phyloP scores from a whole-genome alignment of 2,888 invertebrate species.

The Oxyteleia sp. region DNA sequence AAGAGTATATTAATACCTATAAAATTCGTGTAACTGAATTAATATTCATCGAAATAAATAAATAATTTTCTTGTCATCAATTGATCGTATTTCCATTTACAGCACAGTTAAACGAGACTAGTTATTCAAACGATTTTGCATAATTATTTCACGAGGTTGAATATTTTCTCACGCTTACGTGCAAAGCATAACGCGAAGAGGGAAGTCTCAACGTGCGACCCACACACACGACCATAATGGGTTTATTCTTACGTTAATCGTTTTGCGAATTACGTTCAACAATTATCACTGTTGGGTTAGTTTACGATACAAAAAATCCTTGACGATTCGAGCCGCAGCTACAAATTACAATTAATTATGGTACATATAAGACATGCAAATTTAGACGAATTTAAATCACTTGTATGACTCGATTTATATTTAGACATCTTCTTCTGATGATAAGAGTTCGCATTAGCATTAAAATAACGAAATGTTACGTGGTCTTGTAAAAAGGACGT shows the following conservation, averaged over 20 bases:
- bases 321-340: conserved; percentile 6
- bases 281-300: conserved; percentile 50
- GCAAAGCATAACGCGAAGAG: conserved; percentile 59
- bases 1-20: too few relatives aligned
- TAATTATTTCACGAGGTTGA: conserved; percentile 69
- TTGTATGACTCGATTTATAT: not conserved
- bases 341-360: conserved; percentile 5
- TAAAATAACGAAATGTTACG: too few relatives aligned
- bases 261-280: conserved; percentile 53
- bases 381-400: not conserved
- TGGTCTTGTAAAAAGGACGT: too few relatives aligned
- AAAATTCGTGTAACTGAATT: conserved; percentile 11
- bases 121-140: conserved; percentile 64
- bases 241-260: conserved; percentile 58
- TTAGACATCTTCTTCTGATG: not conserved
- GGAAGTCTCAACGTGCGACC: conserved; percentile 70
- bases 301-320: conserved; percentile 47
- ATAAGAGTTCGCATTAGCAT: not conserved
- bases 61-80: conserved; percentile 12
- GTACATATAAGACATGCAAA: not conserved
- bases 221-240: conserved; percentile 61
- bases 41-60: conserved; percentile 24
- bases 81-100: conserved; percentile 35
- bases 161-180: conserved; percentile 73
- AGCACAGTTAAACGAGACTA: conserved; percentile 44